phyloP scores from a whole-genome alignment of 1,140 invertebrate species.

The Ridgeia piscesae region DNA sequence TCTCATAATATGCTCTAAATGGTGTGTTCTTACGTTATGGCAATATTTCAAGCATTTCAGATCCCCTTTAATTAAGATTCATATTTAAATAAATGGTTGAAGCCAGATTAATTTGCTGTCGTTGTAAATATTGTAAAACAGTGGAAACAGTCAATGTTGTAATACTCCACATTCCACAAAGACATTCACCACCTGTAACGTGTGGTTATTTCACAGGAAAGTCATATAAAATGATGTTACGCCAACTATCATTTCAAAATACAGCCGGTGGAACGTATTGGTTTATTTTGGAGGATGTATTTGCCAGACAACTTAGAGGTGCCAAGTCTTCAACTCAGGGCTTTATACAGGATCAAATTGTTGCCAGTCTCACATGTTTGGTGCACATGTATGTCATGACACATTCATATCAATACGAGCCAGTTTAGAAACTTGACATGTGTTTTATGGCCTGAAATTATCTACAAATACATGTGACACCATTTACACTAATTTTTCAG shows the following conservation, averaged over 20 bases:
- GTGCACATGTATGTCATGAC: too few relatives aligned
- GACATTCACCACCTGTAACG: too few relatives aligned
- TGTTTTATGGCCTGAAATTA: too few relatives aligned
- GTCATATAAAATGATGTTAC: background rate
- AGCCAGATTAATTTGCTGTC: background rate
- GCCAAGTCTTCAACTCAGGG: background rate
- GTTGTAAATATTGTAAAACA: background rate
- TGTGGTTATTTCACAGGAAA: background rate
- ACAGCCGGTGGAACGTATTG: background rate
- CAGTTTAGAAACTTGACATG: too few relatives aligned
- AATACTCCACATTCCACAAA: background rate
- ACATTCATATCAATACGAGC: too few relatives aligned
- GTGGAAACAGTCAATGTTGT: background rate
- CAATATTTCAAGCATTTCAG: too few relatives aligned
- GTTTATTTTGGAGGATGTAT: background rate
- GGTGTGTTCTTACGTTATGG: too few relatives aligned
- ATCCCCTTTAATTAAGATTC: background rate
- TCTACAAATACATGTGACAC: too few relatives aligned
- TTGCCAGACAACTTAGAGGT: background rate
- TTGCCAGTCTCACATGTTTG: too few relatives aligned
- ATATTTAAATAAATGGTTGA: background rate
- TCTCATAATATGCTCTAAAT: too few relatives aligned
- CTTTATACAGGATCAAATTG: too few relatives aligned
- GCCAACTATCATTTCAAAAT: background rate
- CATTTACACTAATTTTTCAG: too few relatives aligned